Conservation (phyloP, 1,140 invertebrate genomes). For the Triops cancriformis region DNA sequence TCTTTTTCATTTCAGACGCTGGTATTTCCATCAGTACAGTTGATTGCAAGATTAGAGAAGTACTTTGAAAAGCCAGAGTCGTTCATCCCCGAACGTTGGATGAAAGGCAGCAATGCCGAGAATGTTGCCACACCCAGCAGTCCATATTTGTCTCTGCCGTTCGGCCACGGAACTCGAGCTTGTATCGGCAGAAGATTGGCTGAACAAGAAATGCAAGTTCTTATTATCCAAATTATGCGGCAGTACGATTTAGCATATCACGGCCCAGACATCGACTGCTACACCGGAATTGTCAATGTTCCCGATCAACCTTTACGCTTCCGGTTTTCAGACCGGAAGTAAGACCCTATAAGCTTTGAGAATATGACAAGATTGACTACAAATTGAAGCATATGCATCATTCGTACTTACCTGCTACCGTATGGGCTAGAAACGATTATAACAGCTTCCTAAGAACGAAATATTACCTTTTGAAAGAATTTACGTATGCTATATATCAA, state of each 20-base stretch:
- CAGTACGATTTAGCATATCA: conserved; percentile 41
- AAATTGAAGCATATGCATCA: too few relatives aligned
- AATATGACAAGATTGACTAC: too few relatives aligned
- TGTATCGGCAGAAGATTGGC: conserved; percentile 41
- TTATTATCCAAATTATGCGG: conserved; percentile 36
- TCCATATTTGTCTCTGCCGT: conserved; percentile 64
- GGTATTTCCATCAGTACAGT: conserved; percentile 72
- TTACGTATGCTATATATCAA: too few relatives aligned
- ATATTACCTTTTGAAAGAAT: too few relatives aligned
- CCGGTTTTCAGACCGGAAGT: conserved; percentile 35
- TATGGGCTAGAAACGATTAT: too few relatives aligned
- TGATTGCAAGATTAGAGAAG: conserved; percentile 64
- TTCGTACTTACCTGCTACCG: too few relatives aligned
- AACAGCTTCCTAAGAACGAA: too few relatives aligned
- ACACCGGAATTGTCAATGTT: conserved; percentile 38
- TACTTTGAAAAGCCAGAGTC: conserved; percentile 66
- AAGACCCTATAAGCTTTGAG: neutral
- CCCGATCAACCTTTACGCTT: conserved; percentile 39
- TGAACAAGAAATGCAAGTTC: conserved; percentile 36
- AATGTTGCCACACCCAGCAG: conserved; percentile 40
- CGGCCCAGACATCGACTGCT: conserved; percentile 35
- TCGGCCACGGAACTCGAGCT: conserved; percentile 62
- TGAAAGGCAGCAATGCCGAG: conserved; percentile 40
- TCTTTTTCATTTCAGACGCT: conserved; percentile 56
- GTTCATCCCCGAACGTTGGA: conserved; percentile 74